Conservation (phyloP, 2,888 invertebrate species). For the Anarsia innoxiella region DNA sequence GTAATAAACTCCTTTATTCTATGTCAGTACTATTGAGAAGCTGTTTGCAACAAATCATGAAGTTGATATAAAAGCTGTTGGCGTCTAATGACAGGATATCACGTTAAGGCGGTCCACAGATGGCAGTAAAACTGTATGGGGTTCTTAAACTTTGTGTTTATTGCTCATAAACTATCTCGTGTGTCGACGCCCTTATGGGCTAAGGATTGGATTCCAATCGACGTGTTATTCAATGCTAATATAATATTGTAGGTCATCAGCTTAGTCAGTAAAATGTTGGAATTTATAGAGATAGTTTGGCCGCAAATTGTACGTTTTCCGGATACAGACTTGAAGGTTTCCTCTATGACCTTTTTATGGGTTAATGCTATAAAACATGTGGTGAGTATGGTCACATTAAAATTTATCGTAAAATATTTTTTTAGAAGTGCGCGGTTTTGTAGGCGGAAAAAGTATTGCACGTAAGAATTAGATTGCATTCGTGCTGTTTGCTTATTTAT, state of each 20-base stretch:
- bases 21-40: background rate
- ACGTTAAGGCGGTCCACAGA: slow-evolving; percentile 27
- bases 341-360: background rate
- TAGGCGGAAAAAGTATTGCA: too few relatives aligned
- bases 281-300: slow-evolving; percentile 6
- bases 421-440: too few relatives aligned
- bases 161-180: slow-evolving; percentile 34
- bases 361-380: background rate
- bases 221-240: slow-evolving; percentile 18
- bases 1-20: background rate
- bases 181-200: slow-evolving; percentile 29
- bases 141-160: slow-evolving; percentile 28
- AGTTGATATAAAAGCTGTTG: slow-evolving; percentile 17
- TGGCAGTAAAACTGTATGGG: slow-evolving; percentile 24
- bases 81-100: slow-evolving; percentile 32
- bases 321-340: background rate
- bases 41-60: slow-evolving; percentile 9
- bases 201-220: slow-evolving; percentile 19
- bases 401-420: too few relatives aligned
- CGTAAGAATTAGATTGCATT: too few relatives aligned
- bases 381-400: too few relatives aligned
- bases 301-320: slow-evolving; percentile 2
- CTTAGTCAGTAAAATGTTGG: slow-evolving; percentile 6
- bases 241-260: slow-evolving; percentile 15
- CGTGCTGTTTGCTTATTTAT: too few relatives aligned